Evolutionary conservation across 2,797 vertebrate species (phyloP).

Genomic region (Ptychobarbus kaznakovi): DNA sequence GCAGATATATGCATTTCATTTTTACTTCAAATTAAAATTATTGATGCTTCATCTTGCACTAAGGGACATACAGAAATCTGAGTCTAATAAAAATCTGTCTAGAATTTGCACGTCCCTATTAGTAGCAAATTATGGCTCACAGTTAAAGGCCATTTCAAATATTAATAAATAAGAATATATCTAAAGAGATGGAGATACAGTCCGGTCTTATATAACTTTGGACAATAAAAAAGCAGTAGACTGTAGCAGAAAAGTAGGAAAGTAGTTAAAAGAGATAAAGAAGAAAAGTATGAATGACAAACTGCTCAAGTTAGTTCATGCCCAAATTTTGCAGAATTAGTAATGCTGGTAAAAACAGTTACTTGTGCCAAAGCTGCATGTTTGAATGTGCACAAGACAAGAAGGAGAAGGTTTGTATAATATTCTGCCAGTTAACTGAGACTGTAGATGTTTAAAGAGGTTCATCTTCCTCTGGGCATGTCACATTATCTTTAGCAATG

Average conservation of each 20-base stretch:
- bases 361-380: constrained; percentile 39
- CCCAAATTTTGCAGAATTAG: constrained; percentile 33
- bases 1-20: background rate
- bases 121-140: background rate
- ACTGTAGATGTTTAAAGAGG: constrained; percentile 19
- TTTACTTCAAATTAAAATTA: background rate
- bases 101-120: background rate
- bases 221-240: background rate
- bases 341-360: constrained; percentile 25
- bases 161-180: background rate
- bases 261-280: background rate
- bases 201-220: background rate
- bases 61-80: too few species aligned
- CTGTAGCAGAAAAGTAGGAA: background rate
- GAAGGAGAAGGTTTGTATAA: constrained; percentile 9
- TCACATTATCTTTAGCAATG: constrained; percentile 22
- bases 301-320: constrained; percentile 44
- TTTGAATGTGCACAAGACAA: constrained; percentile 22
- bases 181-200: background rate
- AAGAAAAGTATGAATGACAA: background rate
- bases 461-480: constrained; percentile 32
- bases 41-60: background rate
- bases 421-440: constrained; percentile 23
- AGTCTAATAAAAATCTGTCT: background rate
- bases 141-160: background rate